Percentiles rank a stretch among this genome's conserved stretches.
Conservation (phyloP, 2,888 invertebrate genomes). For the Cylindroiulus punctatus region DNA sequence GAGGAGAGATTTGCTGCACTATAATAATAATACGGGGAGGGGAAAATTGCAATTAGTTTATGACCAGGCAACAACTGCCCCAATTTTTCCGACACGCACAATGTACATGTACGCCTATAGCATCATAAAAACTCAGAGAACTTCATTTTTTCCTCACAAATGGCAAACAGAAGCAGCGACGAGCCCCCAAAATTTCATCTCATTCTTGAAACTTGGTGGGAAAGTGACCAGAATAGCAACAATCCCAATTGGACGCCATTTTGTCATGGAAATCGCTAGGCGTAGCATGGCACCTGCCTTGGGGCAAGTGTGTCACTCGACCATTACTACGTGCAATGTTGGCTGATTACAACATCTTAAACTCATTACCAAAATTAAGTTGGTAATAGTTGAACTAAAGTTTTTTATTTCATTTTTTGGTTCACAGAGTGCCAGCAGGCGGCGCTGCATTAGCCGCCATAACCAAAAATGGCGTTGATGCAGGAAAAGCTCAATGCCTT, state of each 20-base stretch:
- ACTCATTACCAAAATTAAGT: no score
- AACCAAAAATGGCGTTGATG: no score
- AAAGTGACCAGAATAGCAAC: not conserved
- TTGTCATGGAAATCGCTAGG: no score
- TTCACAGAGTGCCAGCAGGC: no score
- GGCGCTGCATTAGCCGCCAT: no score
- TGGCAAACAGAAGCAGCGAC: not conserved
- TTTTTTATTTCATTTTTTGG: no score
- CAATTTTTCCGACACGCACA: slow-evolving; percentile 29
- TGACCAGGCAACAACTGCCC: slow-evolving; percentile 29
- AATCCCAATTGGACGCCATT: not conserved
- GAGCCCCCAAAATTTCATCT: not conserved
- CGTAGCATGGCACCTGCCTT: no score
- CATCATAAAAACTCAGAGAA: slow-evolving; percentile 24
- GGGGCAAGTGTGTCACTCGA: no score
- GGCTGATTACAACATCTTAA: no score
- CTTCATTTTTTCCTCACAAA: slow-evolving; percentile 24
- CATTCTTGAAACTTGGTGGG: not conserved
- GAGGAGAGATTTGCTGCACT: slow-evolving; percentile 12
- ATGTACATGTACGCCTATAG: slow-evolving; percentile 31
- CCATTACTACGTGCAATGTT: no score
- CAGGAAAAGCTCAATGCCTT: no score
- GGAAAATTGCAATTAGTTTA: slow-evolving; percentile 42
- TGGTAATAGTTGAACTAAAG: no score
- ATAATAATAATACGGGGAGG: slow-evolving; percentile 42